Conservation (phyloP, 2,113 vertebrate species). For the Baryphthengus martii region DNA sequence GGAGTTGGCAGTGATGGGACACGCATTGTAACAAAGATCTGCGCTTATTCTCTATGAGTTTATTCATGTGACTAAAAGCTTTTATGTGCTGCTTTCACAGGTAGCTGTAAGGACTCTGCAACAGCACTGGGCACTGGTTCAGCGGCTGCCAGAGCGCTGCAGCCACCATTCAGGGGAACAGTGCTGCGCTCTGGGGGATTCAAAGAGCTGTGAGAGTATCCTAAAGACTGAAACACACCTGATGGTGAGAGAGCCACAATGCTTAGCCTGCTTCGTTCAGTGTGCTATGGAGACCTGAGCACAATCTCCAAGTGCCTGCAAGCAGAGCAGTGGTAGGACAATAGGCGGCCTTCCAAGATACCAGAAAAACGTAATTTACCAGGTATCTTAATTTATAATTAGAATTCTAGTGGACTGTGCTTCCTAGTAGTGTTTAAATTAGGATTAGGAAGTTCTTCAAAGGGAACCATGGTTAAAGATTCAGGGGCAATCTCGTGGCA, state of each 20-base stretch:
- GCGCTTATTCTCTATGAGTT: background rate
- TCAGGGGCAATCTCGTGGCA: background rate
- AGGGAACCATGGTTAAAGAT: background rate
- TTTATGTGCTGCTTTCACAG: background rate
- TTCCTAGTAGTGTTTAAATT: background rate
- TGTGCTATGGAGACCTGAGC: rapidly evolving
- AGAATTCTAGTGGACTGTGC: background rate
- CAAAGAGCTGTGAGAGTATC: background rate
- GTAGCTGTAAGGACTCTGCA: background rate
- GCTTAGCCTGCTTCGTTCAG: background rate
- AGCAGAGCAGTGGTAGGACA: background rate
- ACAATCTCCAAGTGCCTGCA: background rate
- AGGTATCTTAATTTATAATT: background rate
- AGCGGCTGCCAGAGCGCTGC: background rate
- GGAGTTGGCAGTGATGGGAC: background rate
- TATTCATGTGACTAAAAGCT: background rate
- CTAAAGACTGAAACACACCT: too few species aligned
- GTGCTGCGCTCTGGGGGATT: background rate
- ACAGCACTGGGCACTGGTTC: background rate
- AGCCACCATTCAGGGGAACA: background rate
- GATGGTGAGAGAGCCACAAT: background rate
- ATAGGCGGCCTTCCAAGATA: background rate
- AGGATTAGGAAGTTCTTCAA: background rate
- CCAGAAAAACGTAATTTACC: background rate
- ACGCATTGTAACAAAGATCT: rapidly evolving